phyloP scores from a whole-genome alignment of 2,113 vertebrate species.

The Eurystomus gularis region DNA sequence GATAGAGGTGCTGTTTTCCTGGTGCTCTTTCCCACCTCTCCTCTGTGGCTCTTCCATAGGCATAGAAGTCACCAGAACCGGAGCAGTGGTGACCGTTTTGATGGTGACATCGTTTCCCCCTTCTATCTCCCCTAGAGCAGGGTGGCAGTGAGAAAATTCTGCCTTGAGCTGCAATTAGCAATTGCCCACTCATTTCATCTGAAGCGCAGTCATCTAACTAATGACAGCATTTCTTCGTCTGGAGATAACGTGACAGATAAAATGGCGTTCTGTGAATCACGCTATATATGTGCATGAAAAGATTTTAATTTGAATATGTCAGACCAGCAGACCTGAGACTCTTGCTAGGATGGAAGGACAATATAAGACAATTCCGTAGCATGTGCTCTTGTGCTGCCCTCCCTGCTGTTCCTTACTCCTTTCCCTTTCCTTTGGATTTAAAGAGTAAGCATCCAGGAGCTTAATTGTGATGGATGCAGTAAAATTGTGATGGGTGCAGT shows the following conservation, averaged over 20 bases:
- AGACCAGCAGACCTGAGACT: not conserved
- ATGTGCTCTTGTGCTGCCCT: not conserved
- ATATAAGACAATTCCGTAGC: not conserved
- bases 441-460: not conserved
- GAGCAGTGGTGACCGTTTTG: not conserved
- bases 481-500: not conserved
- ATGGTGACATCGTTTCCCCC: not conserved
- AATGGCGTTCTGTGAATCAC: not conserved
- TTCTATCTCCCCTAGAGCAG: not conserved
- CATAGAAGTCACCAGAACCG: not conserved
- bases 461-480: not conserved
- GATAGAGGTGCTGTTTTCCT: not conserved
- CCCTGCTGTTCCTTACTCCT: not conserved
- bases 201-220: not conserved
- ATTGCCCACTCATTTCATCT: not conserved
- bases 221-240: not conserved
- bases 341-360: not conserved
- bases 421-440: not conserved
- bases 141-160: not conserved
- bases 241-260: not conserved
- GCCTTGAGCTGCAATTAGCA: not conserved
- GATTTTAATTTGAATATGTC: not conserved
- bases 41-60: not conserved
- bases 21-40: not conserved
- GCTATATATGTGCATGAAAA: not conserved